Evolutionary conservation across 2,797 vertebrate species (phyloP), one percentile per base, ranked within the genome.

Genomic region (Atherinosoma microstoma): DNA sequence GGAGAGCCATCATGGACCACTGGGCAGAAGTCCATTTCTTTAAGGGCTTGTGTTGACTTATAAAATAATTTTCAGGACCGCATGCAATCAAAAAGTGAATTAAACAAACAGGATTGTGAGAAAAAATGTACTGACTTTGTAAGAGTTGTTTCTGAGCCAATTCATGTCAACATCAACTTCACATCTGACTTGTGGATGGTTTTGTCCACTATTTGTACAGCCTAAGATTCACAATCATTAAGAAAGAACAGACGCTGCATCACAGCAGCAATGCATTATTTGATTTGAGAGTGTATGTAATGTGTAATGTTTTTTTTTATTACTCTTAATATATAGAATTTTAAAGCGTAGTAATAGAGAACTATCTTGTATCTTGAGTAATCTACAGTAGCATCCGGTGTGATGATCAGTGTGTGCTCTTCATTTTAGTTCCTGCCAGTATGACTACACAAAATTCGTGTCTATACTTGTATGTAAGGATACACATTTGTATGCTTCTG

Each of bases 361-460:
- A 12, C n/a, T 29, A 16, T 29, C 12, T 16, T 29, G 15, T n/a
- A 47, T n/a, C 20, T 47, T n/a, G 58, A 38, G 57, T 65, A 38
- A 66, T 27, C 20, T 34, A 22, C 15, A 51, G 68, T 6, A 15
- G 71, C 65, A 64, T 85, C 68, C 42, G 38, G 65, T 77, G 15
- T 10, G 67, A 24, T 69, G 45, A 32, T 63, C n/a, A 35, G 32
- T 63, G 12, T 29, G 12, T 29, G 27, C 24, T 66, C 36, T 42
- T 8, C 51, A 49, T 73, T 75, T 70, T 47, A 65, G 22, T 27
- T 27, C 38, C 30, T 58, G 32, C 27, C 29, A 22, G 22, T 64
- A 9, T 70, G 51, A 65, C 45, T 57, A 16, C 47, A 40, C 13
- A 35, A 22, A 61, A 54, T 40, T 58, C 30, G 58, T 49, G 20